phyloP scores from a whole-genome alignment of 1,140 invertebrate species.

The Oncopodura yosiiana region DNA sequence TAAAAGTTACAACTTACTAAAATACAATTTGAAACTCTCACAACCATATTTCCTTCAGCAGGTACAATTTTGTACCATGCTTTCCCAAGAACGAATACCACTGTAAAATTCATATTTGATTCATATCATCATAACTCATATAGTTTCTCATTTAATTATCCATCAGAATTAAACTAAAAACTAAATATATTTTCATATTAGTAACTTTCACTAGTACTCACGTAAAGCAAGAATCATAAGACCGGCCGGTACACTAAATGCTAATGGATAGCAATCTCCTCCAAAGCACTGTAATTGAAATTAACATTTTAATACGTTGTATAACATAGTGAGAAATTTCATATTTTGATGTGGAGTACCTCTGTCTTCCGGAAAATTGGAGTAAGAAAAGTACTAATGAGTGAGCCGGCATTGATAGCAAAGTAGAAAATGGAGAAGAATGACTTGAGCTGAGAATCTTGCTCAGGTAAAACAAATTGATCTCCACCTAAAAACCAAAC shows the following conservation, averaged over 20 bases:
- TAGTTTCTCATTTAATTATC: too few species aligned
- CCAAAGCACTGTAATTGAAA: constrained; percentile 48
- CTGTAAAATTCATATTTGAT: constrained; percentile 7
- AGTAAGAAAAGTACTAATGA: constrained; percentile 48
- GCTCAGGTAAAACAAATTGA: constrained; percentile 45
- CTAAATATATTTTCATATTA: too few species aligned
- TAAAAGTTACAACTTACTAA: too few species aligned
- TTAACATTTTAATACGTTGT: too few species aligned
- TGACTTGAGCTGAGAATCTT: constrained; percentile 41
- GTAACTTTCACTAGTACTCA: constrained; percentile 27
- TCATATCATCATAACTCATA: too few species aligned
- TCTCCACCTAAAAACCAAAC: constrained; percentile 62
- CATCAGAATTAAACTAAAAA: background rate
- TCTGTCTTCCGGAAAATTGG: constrained; percentile 47
- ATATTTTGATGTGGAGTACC: too few species aligned
- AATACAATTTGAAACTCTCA: constrained; percentile 17
- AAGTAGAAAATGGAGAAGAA: constrained; percentile 54
- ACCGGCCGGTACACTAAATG: constrained; percentile 51
- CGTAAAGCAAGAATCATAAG: constrained; percentile 43
- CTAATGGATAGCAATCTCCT: constrained; percentile 48
- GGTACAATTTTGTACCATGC: constrained; percentile 17
- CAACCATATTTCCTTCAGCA: constrained; percentile 20
- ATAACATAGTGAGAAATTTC: too few species aligned
- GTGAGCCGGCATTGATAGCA: constrained; percentile 49
- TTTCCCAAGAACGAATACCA: constrained; percentile 22